Conservation (phyloP, 2,113 vertebrate genomes). For the Toxostoma redivivum region DNA sequence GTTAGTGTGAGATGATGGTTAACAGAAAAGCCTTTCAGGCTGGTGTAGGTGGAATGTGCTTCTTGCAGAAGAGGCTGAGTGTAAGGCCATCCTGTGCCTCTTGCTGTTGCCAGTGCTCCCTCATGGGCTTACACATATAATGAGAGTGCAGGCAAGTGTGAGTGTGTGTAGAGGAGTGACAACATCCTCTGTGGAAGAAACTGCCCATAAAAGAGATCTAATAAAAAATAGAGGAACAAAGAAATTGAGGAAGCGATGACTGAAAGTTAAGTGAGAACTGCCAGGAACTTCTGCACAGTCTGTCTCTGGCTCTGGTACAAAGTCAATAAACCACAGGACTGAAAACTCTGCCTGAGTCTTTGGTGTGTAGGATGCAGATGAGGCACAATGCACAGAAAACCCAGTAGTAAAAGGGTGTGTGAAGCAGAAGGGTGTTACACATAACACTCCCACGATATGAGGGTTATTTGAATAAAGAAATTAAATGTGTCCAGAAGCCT, state of each 20-base stretch:
- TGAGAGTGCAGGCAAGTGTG: neutral
- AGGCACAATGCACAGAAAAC: neutral
- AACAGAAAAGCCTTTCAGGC: neutral
- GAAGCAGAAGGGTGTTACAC: neutral
- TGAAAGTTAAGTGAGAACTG: neutral
- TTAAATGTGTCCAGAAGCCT: neutral
- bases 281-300: neutral
- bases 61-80: neutral
- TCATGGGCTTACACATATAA: accelerated
- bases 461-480: neutral
- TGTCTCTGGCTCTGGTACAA: neutral
- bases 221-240: neutral
- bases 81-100: neutral
- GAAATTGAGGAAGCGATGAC: neutral
- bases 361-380: neutral
- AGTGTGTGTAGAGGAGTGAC: neutral
- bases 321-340: neutral
- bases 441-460: neutral
- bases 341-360: neutral
- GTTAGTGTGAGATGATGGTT: neutral
- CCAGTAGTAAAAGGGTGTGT: neutral
- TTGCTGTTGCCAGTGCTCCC: neutral
- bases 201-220: neutral
- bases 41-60: neutral
- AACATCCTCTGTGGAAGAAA: neutral